These are phyloP conservation scores for Acronicta aceris DNA, from an alignment of 2,888 invertebrate species.

Conservation along the genomic window DNA sequence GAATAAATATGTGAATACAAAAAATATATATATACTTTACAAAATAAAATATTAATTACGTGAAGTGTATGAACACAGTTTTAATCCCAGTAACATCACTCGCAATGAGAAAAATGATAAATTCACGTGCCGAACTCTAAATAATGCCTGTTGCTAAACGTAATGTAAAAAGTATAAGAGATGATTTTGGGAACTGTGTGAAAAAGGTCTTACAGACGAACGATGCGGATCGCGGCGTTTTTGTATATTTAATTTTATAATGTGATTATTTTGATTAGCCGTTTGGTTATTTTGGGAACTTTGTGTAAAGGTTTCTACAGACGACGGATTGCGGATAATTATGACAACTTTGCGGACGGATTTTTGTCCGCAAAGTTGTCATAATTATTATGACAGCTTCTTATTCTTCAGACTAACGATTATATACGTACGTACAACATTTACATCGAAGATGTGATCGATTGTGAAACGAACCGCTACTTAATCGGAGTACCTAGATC, in stretches of 20 bases:
- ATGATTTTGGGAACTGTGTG: slow-evolving; percentile 31
- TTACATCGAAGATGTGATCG: no score
- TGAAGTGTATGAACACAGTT: not conserved
- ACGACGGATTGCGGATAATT: not conserved
- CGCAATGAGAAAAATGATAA: slow-evolving; percentile 35
- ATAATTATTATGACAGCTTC: no score
- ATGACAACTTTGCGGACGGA: no score
- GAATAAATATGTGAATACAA: no score
- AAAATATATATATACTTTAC: no score
- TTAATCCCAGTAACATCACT: slow-evolving; percentile 1
- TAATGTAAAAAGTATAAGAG: slow-evolving; percentile 35
- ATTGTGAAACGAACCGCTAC: no score
- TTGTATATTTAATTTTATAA: not conserved
- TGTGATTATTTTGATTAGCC: not conserved
- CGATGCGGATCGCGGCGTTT: not conserved
- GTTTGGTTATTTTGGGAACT: not conserved
- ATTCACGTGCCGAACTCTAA: slow-evolving; percentile 21
- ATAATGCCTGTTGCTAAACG: slow-evolving; percentile 19
- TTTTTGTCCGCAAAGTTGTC: no score
- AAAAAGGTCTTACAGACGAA: slow-evolving; percentile 24
- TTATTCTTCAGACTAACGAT: no score
- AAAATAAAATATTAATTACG: not conserved
- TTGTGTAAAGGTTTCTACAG: not conserved
- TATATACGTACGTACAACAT: no score
- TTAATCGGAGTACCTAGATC: no score